Base-by-base conservation (phyloP, 2,113 vertebrate genomes). In the Mellivora capensis region DNA sequence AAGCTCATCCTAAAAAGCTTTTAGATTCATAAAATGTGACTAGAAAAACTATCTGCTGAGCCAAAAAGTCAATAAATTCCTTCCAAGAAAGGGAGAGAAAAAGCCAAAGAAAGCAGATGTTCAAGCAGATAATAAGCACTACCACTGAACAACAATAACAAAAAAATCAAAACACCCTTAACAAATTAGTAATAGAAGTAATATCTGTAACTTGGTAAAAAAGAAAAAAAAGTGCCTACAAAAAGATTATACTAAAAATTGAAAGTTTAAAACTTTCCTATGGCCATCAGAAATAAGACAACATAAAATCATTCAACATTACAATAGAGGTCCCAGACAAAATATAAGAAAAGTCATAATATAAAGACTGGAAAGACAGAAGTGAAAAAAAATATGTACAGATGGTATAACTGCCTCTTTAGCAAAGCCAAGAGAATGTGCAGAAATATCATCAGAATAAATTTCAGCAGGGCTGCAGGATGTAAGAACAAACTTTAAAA, bases 401-500 rank as follows among this genome's bases (percentile, higher is more conserved):
- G 2, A 79, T 54, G 44, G 57, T 13, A 42, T n/a, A 69, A 94
- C 2, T 87, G 39, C 67, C 25, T 72, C 61, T 69, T 18, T 27
- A 72, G 29, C 80, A 93, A 90, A 74, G 52, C 54, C 25, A 54
- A 97, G 34, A 72, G 37, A 54, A 62, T 29, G 52, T 79, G 39
- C 3, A 77, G 27, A 89, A 80, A 85, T 84, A 80, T 18, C 31
- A 62, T 31, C 69, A 71, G 27, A 90, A 80, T 29, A 71, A 29
- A 87, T 82, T 81, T 87, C 71, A 96, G 39, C 17, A 92, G 42
- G 4, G 23, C 31, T 86, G 17, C 42, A 76, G 29, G 9, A 34
- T 91, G 34, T 61, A 87, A 49, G 76, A 79, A 34, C 23, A 74
- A 91, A 52, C 76, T 87, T 44, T 74, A 81, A 95, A 95, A 93